Evolutionary conservation across 2,888 invertebrate species (phyloP).

Genomic region (Lasioglossum oenotherae): DNA sequence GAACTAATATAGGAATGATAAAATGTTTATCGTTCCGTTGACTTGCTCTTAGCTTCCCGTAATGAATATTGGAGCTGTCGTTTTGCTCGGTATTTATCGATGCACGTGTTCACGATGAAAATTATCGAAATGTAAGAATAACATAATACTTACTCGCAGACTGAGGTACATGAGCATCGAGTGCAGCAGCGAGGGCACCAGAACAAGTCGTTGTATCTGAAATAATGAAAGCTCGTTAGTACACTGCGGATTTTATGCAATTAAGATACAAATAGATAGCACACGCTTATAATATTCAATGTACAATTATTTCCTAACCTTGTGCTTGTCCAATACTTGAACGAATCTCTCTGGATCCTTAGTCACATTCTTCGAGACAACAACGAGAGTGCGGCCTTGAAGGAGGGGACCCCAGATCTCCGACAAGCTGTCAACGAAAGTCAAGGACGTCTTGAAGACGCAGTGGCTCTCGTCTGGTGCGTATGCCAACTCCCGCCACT

Average conservation of each 20-base stretch:
- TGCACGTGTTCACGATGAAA: background rate
- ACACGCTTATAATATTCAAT: background rate
- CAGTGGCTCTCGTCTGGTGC: conserved; percentile 88
- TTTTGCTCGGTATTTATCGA: background rate
- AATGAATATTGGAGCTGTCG: too few species aligned
- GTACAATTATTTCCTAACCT: conserved; percentile 84
- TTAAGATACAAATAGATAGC: too few species aligned
- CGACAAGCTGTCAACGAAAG: conserved; percentile 95
- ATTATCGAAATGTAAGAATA: background rate
- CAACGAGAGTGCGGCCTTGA: conserved; percentile 88
- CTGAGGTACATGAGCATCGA: conserved; percentile 91
- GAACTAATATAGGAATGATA: background rate
- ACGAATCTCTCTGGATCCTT: conserved; percentile 92
- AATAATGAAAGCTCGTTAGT: conserved; percentile 64
- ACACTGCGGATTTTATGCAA: background rate
- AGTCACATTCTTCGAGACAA: conserved; percentile 90
- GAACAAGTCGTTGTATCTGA: conserved; percentile 91
- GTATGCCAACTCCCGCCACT: conserved; percentile 93
- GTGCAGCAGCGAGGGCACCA: conserved; percentile 93
- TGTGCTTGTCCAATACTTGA: conserved; percentile 88
- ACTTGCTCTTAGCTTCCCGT: background rate
- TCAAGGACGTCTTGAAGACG: conserved; percentile 95
- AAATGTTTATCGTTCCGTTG: background rate
- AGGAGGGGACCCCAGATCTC: conserved; percentile 95
- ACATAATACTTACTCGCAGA: conserved; percentile 84